Conservation (phyloP, 2,797 vertebrate species). For the Phylloscopus collybita region DNA sequence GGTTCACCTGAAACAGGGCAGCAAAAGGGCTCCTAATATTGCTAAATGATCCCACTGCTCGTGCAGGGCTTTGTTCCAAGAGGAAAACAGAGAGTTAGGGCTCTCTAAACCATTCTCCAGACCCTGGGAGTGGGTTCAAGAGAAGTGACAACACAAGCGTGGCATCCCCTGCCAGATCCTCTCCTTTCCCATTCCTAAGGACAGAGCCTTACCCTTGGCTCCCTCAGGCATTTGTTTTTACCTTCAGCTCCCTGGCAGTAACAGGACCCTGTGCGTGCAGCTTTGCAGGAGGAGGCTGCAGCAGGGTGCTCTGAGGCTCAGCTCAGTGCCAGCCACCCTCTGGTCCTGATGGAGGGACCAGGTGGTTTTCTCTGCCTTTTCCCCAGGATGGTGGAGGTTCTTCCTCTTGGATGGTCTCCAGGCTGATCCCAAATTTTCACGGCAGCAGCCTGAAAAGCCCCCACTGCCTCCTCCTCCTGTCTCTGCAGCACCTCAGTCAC, state of each 20-base stretch:
- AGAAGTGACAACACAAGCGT: neutral
- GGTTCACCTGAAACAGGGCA: neutral
- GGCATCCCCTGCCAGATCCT: neutral
- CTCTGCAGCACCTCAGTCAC: neutral
- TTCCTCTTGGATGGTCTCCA: neutral
- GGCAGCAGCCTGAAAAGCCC: neutral
- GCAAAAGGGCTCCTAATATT: neutral
- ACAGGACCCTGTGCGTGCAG: accelerated
- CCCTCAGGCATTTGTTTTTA: neutral
- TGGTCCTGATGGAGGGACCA: accelerated
- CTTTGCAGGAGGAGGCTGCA: neutral
- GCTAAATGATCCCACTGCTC: neutral
- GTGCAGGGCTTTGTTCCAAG: neutral
- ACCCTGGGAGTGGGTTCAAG: neutral
- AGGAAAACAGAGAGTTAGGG: neutral
- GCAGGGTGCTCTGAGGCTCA: neutral
- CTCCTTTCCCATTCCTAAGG: neutral
- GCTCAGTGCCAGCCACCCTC: neutral
- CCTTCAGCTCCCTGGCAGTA: neutral
- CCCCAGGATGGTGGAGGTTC: accelerated
- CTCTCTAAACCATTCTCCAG: neutral
- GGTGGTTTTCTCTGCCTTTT: neutral
- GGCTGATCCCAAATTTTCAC: neutral
- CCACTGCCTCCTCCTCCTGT: neutral
- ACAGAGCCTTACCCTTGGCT: neutral